Evolutionary conservation across 2,888 invertebrate species (phyloP).

Genomic region (Drosophila monieri): DNA sequence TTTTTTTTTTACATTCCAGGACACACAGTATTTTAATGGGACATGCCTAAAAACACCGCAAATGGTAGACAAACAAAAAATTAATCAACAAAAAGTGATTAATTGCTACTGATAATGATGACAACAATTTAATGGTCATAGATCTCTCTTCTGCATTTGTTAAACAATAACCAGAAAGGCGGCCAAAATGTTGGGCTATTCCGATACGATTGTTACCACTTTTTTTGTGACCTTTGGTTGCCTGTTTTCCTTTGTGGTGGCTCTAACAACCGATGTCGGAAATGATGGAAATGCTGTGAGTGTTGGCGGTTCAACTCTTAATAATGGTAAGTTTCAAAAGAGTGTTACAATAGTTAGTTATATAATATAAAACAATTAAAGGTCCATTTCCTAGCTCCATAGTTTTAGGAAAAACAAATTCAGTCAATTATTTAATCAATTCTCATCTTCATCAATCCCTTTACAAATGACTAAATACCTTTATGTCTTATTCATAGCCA

Average conservation of each 20-base stretch:
- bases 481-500: not conserved
- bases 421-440: too few relatives aligned
- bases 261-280: constrained; percentile 53
- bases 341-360: not conserved
- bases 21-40: too few relatives aligned
- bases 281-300: constrained; percentile 40
- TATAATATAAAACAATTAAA: too few relatives aligned
- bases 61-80: not conserved
- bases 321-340: constrained; percentile 78
- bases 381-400: too few relatives aligned
- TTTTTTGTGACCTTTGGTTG: constrained; percentile 24
- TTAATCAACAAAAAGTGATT: not conserved
- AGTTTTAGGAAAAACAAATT: too few relatives aligned
- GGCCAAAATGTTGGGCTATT: constrained; percentile 1
- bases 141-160: not conserved
- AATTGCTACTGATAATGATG: not conserved
- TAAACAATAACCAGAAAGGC: not conserved
- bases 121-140: not conserved
- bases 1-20: too few relatives aligned
- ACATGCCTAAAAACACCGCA: too few relatives aligned
- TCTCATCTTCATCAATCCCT: not conserved
- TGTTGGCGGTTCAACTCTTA: constrained; percentile 64
- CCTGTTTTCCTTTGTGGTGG: constrained; percentile 35
- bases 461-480: not conserved
- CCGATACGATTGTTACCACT: constrained; percentile 14